Evolutionary conservation across 2,888 invertebrate genomes (phyloP), one percentile per base, ranked within the genome.

Genomic region (Polietes domitor): DNA sequence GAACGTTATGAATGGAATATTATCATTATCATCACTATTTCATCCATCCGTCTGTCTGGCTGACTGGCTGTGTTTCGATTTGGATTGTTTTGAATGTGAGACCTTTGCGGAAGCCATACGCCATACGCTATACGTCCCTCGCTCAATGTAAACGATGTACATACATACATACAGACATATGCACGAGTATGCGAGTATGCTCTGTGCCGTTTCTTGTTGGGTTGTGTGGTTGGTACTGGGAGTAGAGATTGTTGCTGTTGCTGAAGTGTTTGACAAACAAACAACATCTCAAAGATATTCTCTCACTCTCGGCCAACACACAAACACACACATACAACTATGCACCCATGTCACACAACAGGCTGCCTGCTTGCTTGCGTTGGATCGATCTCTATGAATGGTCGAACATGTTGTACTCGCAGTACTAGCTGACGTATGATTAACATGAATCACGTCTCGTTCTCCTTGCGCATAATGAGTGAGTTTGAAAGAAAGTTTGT

Each of bases 1-100:
- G 71, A 53, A 71, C 63, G 63, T 77, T 77, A 76, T 81, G 41
- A 78, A 78, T 78, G 43, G 68, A 43, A 43, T 68, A 68, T 24
- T 65, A 53, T 55, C 19, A 47, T 77, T 53, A 73, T 61, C 68
- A 32, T n/a, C 28, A 32, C 9, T 12, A 28, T 17, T 12, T 65
- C 26, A 58, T 61, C 28, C 32, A 68, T 68, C 68, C 26, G 37
- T 19, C 24, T 17, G 68, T 15, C 5, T 43, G 65, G 2, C 15
- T 15, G 43, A 5, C 21, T 43, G 41, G 12, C 80, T 53, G 65
- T 63, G 53, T 81, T 83, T 84, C 72, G 84, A 81, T 84, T 84
- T 80, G 80, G 75, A 80, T 84, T 84, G 50, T 77, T 43, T 68
- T 43, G 26, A 26, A 19, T 21, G n/a, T n/a, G 19, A 53, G 53